Conservation (phyloP, 2,113 vertebrate species). For the Zosterops japonicus region DNA sequence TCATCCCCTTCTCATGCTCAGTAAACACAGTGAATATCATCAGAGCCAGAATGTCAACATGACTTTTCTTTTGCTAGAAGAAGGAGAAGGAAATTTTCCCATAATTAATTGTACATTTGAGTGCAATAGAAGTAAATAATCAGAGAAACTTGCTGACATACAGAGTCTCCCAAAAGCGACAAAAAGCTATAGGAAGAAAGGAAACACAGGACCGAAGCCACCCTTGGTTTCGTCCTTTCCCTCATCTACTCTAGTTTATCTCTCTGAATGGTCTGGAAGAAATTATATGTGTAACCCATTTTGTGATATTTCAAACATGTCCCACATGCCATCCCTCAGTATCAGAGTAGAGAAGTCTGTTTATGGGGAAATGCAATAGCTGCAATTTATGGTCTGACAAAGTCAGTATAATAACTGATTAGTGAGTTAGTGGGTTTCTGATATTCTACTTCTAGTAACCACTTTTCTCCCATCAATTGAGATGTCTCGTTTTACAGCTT, state of each 20-base stretch:
- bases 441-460: not conserved
- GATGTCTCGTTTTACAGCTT: not conserved
- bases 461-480: not conserved
- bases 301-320: not conserved
- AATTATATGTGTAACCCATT: not conserved
- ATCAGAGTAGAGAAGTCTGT: not conserved
- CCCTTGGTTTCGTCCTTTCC: not conserved
- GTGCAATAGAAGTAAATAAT: not conserved
- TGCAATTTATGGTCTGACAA: conserved; percentile 10
- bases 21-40: not conserved
- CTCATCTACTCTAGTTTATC: not conserved
- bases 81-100: not conserved
- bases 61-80: not conserved
- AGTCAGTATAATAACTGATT: conserved; percentile 1
- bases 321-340: not conserved
- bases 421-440: not conserved
- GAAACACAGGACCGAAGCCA: not conserved
- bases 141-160: not conserved
- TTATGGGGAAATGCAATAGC: not conserved
- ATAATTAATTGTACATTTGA: not conserved
- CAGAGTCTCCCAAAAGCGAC: not conserved
- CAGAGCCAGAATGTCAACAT: not conserved
- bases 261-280: not conserved
- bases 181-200: not conserved
- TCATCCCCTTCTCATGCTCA: not conserved